Percentiles rank a stretch among this genome's conserved stretches.
phyloP scores from a whole-genome alignment of 2,888 invertebrate species.

The Clivina fossor region DNA sequence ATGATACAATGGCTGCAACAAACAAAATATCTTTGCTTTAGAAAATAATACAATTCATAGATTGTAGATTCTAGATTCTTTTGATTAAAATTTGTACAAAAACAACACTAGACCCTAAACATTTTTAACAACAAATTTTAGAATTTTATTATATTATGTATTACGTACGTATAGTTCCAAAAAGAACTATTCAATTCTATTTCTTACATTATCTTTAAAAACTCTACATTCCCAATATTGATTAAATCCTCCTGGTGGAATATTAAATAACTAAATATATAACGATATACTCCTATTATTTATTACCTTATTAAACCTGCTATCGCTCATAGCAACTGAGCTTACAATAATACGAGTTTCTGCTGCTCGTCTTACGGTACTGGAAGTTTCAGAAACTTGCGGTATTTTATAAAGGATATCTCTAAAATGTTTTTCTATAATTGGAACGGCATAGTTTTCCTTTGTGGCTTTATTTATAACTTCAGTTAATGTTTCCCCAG shows the following conservation, averaged over 20 bases:
- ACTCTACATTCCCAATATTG: too few relatives aligned
- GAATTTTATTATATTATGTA: too few relatives aligned
- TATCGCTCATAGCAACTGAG: conserved; percentile 14
- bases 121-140: too few relatives aligned
- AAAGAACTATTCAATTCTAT: too few relatives aligned
- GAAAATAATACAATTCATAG: too few relatives aligned
- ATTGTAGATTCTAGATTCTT: too few relatives aligned
- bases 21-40: neutral
- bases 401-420: neutral
- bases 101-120: too few relatives aligned
- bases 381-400: neutral
- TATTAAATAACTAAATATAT: neutral
- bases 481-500: conserved; percentile 1
- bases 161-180: too few relatives aligned
- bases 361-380: conserved; percentile 18
- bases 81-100: too few relatives aligned
- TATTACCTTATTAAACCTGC: conserved; percentile 12
- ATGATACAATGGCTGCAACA: conserved; percentile 19
- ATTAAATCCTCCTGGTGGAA: too few relatives aligned
- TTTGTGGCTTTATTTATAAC: neutral
- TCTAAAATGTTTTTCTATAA: neutral
- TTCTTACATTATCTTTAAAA: too few relatives aligned
- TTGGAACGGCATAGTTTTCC: neutral
- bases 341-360: conserved; percentile 20
- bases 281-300: neutral